Percentiles rank a stretch among this genome's conserved stretches.
Conservation (phyloP, 2,888 invertebrate species). For the Caenorhabditis zanzibari region DNA sequence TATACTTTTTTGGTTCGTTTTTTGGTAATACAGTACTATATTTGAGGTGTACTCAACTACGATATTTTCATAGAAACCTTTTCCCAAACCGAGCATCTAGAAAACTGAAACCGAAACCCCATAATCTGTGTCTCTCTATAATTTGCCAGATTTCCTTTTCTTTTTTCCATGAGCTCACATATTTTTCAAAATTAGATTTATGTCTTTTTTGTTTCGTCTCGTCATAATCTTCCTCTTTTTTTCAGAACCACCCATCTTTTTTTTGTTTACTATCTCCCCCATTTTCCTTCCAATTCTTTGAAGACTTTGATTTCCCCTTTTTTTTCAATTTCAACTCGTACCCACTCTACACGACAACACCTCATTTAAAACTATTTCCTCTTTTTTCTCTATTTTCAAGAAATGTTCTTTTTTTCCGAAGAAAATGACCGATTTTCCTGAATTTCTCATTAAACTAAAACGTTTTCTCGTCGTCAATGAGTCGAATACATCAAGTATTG, state of each 20-base stretch:
- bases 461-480: neutral
- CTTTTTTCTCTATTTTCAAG: slow-evolving; percentile 1
- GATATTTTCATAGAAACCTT: too few species aligned
- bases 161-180: slow-evolving; percentile 27
- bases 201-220: slow-evolving; percentile 38
- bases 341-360: slow-evolving; percentile 27
- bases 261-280: slow-evolving; percentile 29
- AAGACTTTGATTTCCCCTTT: slow-evolving; percentile 2
- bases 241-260: slow-evolving; percentile 5
- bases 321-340: slow-evolving; percentile 5
- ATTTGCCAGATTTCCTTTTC: slow-evolving; percentile 23
- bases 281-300: neutral
- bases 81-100: too few species aligned
- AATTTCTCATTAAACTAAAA: slow-evolving; percentile 15
- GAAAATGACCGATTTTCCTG: neutral
- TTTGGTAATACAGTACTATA: neutral
- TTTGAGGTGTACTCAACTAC: too few species aligned
- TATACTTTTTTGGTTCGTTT: neutral
- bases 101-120: slow-evolving; percentile 1
- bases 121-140: slow-evolving; percentile 24
- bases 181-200: slow-evolving; percentile 51
- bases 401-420: slow-evolving; percentile 8
- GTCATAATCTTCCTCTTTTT: slow-evolving; percentile 14
- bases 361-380: slow-evolving; percentile 16
- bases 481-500: neutral